Evolutionary conservation across 2,113 vertebrate species (phyloP).

Genomic region (Turnix velox): DNA sequence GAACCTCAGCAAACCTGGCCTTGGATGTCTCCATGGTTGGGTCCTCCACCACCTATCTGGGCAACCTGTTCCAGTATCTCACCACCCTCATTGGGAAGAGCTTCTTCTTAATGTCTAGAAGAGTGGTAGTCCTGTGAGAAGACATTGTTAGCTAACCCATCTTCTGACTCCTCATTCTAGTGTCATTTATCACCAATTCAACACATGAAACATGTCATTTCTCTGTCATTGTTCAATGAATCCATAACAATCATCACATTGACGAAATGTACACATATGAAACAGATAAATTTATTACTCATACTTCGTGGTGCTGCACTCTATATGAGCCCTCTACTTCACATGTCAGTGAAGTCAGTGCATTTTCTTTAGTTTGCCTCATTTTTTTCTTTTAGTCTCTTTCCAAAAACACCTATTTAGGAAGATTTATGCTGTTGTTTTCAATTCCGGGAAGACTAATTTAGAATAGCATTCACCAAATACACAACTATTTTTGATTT

Average conservation of each 20-base stretch:
- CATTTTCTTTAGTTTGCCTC: not conserved
- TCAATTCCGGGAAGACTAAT: not conserved
- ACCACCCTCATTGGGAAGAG: no score
- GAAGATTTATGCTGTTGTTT: not conserved
- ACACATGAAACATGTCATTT: not conserved
- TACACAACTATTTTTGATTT: not conserved
- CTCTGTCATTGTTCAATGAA: not conserved
- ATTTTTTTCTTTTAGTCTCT: not conserved
- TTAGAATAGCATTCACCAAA: not conserved
- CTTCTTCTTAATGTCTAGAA: no score
- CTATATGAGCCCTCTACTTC: not conserved
- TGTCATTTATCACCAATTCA: not conserved
- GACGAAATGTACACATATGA: not conserved
- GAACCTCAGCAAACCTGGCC: no score
- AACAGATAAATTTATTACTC: not conserved
- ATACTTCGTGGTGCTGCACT: not conserved
- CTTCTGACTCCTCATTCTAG: not conserved
- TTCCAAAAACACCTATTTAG: not conserved
- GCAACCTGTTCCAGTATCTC: no score
- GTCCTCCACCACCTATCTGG: no score
- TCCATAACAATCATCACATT: not conserved
- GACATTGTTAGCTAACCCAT: not conserved
- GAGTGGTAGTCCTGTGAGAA: not conserved
- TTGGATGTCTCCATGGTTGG: no score
- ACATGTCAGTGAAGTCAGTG: not conserved